Evolutionary conservation across 1,140 invertebrate genomes (phyloP).

Genomic region (Zaprionus davidi): DNA sequence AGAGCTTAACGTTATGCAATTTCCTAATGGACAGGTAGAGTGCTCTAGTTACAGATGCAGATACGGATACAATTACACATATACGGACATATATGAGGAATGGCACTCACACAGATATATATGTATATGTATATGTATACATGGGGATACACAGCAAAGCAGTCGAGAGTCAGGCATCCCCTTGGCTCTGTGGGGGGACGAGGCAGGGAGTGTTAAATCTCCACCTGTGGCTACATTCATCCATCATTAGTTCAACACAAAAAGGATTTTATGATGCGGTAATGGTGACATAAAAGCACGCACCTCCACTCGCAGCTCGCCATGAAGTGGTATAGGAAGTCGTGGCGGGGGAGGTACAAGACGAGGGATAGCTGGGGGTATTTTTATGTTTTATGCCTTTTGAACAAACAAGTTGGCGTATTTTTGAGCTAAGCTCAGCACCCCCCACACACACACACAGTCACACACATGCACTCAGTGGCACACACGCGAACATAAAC

Average conservation of each 20-base stretch:
- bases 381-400: constrained; percentile 80
- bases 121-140: no score
- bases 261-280: constrained; percentile 81
- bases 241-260: constrained; percentile 82
- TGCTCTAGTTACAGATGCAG: constrained; percentile 36
- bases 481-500: constrained; percentile 57
- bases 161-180: neutral
- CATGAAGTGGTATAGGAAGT: neutral
- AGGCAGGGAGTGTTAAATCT: constrained; percentile 22
- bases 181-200: neutral
- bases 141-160: neutral
- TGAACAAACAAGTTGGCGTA: constrained; percentile 79
- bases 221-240: constrained; percentile 71
- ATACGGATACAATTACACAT: constrained; percentile 11
- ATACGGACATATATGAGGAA: neutral
- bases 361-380: neutral
- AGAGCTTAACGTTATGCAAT: constrained; percentile 29
- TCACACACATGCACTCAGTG: neutral
- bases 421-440: constrained; percentile 72
- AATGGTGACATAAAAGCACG: constrained; percentile 69
- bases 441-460: neutral
- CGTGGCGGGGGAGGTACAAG: no score
- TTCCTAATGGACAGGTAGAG: constrained; percentile 35
- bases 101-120: neutral
- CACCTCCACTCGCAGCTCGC: constrained; percentile 1